Conservation (phyloP, 2,113 vertebrate genomes). For the Rallus limicola region DNA sequence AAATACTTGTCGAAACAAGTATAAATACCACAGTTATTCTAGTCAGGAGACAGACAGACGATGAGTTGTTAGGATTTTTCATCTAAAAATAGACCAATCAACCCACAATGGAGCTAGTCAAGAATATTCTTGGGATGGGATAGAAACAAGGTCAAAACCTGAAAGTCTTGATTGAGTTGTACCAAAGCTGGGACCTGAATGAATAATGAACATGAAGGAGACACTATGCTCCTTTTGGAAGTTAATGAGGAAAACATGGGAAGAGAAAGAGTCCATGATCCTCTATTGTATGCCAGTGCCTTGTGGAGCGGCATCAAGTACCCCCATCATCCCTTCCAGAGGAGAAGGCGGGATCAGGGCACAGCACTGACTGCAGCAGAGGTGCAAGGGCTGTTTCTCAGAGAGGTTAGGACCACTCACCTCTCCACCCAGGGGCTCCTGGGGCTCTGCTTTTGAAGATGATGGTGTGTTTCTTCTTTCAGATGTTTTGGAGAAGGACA, state of each 20-base stretch:
- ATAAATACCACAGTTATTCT: neutral
- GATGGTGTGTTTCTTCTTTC: neutral
- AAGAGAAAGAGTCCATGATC: rapidly evolving
- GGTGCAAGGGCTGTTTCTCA: rapidly evolving
- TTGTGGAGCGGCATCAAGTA: neutral
- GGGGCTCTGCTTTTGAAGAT: neutral
- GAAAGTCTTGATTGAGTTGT: neutral
- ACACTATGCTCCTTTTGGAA: neutral
- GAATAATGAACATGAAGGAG: neutral
- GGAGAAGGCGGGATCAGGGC: neutral
- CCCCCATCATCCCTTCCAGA: neutral
- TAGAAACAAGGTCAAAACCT: neutral
- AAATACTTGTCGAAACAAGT: neutral
- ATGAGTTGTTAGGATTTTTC: neutral
- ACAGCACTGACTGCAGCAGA: rapidly evolving
- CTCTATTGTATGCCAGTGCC: neutral
- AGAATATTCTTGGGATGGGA: neutral
- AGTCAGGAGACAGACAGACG: neutral
- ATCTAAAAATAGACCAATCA: neutral
- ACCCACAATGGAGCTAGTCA: neutral
- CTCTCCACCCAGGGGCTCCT: neutral
- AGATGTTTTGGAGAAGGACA: neutral
- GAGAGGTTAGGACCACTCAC: neutral
- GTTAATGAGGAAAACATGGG: rapidly evolving
- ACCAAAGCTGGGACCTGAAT: neutral